phyloP scores from a whole-genome alignment of 2,797 vertebrate genomes.

The Rhyacichthys aspro region DNA sequence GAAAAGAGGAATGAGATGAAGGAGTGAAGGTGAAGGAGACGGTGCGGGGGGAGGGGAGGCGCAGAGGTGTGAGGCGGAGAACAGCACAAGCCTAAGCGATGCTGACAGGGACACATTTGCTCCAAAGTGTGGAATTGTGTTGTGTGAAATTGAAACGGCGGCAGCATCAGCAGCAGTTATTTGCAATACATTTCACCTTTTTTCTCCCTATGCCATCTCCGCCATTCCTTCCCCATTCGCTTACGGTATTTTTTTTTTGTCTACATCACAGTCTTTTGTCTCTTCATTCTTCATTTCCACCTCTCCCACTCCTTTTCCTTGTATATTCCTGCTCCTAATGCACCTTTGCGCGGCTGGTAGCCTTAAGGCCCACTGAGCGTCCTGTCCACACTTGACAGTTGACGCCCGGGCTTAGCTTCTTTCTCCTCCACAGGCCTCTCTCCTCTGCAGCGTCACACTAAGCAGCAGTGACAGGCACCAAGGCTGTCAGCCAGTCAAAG shows the following conservation, averaged over 20 bases:
- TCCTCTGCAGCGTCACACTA: constrained; percentile 50
- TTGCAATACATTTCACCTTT: constrained; percentile 76
- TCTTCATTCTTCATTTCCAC: constrained; percentile 16
- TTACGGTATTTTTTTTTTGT: constrained; percentile 6
- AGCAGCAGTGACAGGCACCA: constrained; percentile 57
- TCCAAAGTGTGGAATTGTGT: constrained; percentile 79
- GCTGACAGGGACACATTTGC: constrained; percentile 82
- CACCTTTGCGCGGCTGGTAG: constrained; percentile 39
- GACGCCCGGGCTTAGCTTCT: constrained; percentile 50
- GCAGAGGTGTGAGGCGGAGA: constrained; percentile 53
- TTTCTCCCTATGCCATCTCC: constrained; percentile 11
- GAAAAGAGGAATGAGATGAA: constrained; percentile 22
- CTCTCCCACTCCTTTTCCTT: constrained; percentile 18
- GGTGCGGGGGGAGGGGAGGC: constrained; percentile 21
- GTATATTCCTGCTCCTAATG: constrained; percentile 16
- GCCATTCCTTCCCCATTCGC: constrained; percentile 3
- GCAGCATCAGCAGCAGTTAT: constrained; percentile 78
- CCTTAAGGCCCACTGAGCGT: constrained; percentile 49
- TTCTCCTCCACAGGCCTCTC: constrained; percentile 44
- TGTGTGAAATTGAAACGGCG: constrained; percentile 83
- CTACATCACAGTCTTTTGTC: constrained; percentile 15
- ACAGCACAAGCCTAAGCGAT: constrained; percentile 70
- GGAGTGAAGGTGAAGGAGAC: constrained; percentile 42
- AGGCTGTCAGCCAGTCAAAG: constrained; percentile 64
- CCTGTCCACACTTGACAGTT: constrained; percentile 62